phyloP scores from a whole-genome alignment of 2,113 vertebrate genomes.

The Lethenteron camtschaticum region DNA sequence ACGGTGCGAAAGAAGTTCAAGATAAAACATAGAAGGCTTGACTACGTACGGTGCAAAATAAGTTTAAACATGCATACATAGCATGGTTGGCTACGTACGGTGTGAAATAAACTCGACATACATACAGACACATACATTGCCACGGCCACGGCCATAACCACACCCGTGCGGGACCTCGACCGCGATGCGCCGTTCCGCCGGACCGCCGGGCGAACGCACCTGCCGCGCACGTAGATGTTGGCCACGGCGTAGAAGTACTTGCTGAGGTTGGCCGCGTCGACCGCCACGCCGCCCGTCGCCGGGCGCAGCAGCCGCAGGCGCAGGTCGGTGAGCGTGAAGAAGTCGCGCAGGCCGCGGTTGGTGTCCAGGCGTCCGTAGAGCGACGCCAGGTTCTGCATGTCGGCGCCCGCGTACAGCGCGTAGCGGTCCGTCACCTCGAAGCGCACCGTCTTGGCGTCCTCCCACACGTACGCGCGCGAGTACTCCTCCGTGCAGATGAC shows the following conservation, averaged over 20 bases:
- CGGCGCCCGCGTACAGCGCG: slow-evolving; percentile 79
- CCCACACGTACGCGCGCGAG: slow-evolving; percentile 71
- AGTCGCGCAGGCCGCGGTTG: slow-evolving; percentile 90
- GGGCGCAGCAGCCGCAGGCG: slow-evolving; percentile 69
- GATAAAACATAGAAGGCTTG: too few relatives aligned
- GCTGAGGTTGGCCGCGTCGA: slow-evolving; percentile 66
- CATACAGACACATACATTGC: too few relatives aligned
- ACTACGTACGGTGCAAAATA: too few relatives aligned
- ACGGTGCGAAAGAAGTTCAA: too few relatives aligned
- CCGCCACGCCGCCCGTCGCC: slow-evolving; percentile 74
- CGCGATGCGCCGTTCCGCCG: too few relatives aligned
- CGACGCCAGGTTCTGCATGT: slow-evolving; percentile 91
- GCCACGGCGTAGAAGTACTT: slow-evolving; percentile 97
- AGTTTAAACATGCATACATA: too few relatives aligned
- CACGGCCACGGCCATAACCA: too few relatives aligned
- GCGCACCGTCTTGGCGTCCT: slow-evolving; percentile 84
- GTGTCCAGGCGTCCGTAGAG: slow-evolving; percentile 94
- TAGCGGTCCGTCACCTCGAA: slow-evolving; percentile 98
- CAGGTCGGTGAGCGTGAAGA: slow-evolving; percentile 94
- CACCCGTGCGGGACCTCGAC: too few relatives aligned
- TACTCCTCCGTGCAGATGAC: slow-evolving; percentile 97
- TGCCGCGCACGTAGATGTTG: slow-evolving; percentile 87
- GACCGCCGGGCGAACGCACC: slow-evolving; percentile 21
- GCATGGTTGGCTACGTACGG: too few relatives aligned
- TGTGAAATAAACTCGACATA: too few relatives aligned